Conservation (phyloP, 2,888 invertebrate genomes). For the Neoitamus cyanurus region DNA sequence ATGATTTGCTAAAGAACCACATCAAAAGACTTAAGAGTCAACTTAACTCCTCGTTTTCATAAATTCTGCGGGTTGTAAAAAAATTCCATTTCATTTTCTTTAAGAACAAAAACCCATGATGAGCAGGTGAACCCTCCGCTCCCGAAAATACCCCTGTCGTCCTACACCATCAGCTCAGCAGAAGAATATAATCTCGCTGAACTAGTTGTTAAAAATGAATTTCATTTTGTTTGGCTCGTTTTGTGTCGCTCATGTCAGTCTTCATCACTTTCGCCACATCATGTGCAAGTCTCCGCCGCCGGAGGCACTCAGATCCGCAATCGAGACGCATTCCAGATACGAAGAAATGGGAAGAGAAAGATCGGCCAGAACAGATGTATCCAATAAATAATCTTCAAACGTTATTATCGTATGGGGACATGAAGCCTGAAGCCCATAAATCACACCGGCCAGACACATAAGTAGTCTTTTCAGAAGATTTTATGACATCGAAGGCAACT, state of each 20-base stretch:
- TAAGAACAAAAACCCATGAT: neutral
- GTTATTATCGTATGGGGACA: conserved; percentile 64
- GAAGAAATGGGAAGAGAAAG: conserved; percentile 30
- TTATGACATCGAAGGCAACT: conserved; percentile 46
- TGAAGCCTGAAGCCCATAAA: conserved; percentile 74
- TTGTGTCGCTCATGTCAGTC: conserved; percentile 33
- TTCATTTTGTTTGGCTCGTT: neutral
- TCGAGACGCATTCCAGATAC: conserved; percentile 42
- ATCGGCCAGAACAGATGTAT: conserved; percentile 53
- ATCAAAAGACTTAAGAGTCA: neutral
- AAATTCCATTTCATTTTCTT: neutral
- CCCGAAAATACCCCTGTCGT: neutral
- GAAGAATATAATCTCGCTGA: neutral
- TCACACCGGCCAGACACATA: conserved; percentile 60
- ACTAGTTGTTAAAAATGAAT: conserved; percentile 1
- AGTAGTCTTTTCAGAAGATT: conserved; percentile 48
- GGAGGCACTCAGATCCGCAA: conserved; percentile 13
- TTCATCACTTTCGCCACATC: conserved; percentile 42
- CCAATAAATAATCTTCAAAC: conserved; percentile 54
- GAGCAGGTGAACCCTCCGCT: neutral
- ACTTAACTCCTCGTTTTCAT: neutral
- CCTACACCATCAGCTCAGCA: neutral
- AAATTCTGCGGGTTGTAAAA: neutral
- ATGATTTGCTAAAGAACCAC: neutral
- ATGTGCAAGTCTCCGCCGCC: neutral